A percentile compares a stretch with the other conserved stretches of the same genome.
These are phyloP conservation scores for Okamejei kenojei DNA, from an alignment of 2,797 vertebrate genomes.

Conservation along the genomic window DNA sequence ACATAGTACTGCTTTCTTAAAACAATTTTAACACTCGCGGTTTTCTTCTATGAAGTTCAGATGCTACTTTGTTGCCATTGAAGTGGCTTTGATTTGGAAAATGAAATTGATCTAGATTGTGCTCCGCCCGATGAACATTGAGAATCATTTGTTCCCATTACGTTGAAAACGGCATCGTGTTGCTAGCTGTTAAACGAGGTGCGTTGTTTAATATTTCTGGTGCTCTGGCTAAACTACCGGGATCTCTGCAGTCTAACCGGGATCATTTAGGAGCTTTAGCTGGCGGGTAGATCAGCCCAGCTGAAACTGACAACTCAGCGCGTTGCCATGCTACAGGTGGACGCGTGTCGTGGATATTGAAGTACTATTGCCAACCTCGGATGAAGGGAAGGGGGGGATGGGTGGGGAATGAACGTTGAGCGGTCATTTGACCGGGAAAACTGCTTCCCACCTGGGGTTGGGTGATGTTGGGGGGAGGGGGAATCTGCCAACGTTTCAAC, in stretches of 20 bases:
- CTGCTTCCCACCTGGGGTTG: conserved; percentile 28
- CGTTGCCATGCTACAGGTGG: conserved; percentile 42
- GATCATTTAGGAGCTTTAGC: neutral
- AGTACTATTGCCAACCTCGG: conserved; percentile 36
- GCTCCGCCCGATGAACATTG: neutral
- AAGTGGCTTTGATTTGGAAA: neutral
- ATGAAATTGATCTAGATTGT: neutral
- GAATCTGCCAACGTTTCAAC: neutral
- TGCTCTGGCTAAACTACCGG: neutral
- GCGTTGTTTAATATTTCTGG: neutral
- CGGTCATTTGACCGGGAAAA: conserved; percentile 64
- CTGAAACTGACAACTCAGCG: neutral
- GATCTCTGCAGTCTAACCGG: neutral
- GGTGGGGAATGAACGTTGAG: conserved; percentile 41
- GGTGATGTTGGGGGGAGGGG: conserved; percentile 44
- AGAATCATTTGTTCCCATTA: neutral
- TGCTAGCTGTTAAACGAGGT: neutral
- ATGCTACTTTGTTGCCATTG: neutral
- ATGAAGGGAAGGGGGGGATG: neutral
- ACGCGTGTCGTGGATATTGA: conserved; percentile 41
- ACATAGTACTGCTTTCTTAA: too few relatives aligned
- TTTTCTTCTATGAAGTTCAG: neutral
- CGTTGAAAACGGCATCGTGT: neutral
- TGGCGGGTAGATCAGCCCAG: neutral
- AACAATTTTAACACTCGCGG: neutral